Evolutionary conservation across 2,113 vertebrate genomes (phyloP), one percentile per base, ranked within the genome.

Genomic region (Tor tambroides): DNA sequence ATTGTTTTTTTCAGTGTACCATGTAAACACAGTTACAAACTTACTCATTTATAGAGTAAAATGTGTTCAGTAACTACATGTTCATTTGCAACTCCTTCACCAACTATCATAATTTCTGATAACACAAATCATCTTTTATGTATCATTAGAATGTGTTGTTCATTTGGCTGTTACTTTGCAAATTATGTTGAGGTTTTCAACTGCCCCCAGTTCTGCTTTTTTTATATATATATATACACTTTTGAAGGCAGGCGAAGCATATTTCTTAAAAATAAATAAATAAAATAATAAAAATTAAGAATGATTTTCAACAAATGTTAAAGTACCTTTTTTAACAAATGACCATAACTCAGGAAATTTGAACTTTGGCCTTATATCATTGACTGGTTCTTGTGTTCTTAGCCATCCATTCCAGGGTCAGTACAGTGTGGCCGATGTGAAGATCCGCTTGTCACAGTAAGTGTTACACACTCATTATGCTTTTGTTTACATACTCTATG

Each of bases 321-420:
- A 17, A 17, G 49, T 51, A 51, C 14, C 49, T 61, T n/a, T 61
- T 61, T 26, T 67, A 30, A 15, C 63, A 67, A 15, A 67, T 75
- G 41, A 46, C 35, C 4, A 74, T 41, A 12, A 74, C 71, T 41
- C n/a, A 72, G 23, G 10, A 82, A 63, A 46, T 3, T 21, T 41
- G 1, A 85, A 14, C 1, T 83, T 69, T 85, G 23, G 5, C 7
- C 32, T 65, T 21, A 32, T 4, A 54, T 28, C n/a, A 11, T 41
- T 30, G 26, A 12, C 59, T 87, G 43, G 10, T 43, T 43, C 11
- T 75, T 84, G 28, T 89, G 17, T 23, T 86, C 49, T 89, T 92
- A 99, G 98, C 80, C 98, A 99, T 86, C 98, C 98, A 3, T 99
- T 99, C 92, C 98, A 99, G 91, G 98, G 98, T 26, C 97, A 99